A percentile compares a stretch with the other conserved stretches of the same genome.
phyloP scores from a whole-genome alignment of 2,797 vertebrate genomes.

The Aselliscus stoliczkanus region DNA sequence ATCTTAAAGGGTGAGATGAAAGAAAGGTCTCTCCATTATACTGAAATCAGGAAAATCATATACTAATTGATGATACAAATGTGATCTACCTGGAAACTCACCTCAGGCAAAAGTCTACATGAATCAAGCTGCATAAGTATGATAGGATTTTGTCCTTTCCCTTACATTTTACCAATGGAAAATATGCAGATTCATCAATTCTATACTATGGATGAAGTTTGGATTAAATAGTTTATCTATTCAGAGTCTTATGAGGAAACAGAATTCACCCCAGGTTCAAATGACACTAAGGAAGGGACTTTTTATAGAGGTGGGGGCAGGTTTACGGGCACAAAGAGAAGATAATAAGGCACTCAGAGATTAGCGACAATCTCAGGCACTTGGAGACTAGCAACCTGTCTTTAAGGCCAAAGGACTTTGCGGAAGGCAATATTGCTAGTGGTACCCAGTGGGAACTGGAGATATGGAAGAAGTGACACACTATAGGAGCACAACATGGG shows the following conservation, averaged over 20 bases:
- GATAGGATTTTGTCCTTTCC: not conserved
- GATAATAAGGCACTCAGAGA: not conserved
- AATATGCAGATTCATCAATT: not conserved
- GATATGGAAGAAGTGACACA: not conserved
- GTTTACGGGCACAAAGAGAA: not conserved
- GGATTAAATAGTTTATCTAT: not conserved
- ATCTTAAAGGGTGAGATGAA: slow-evolving; percentile 19
- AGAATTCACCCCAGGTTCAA: not conserved
- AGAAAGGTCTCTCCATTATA: not conserved
- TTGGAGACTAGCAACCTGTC: not conserved
- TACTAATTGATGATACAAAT: not conserved
- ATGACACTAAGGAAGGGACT: not conserved
- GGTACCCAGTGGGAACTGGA: fast-evolving
- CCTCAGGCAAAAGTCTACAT: not conserved
- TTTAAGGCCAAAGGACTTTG: not conserved
- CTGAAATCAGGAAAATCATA: slow-evolving; percentile 16
- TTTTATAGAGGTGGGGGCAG: not conserved
- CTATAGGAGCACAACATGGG: fast-evolving
- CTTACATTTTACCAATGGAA: not conserved
- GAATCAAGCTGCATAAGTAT: not conserved
- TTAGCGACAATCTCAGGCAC: not conserved
- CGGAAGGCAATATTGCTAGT: fast-evolving
- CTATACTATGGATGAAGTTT: not conserved
- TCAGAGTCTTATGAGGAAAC: not conserved
- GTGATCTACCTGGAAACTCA: not conserved